phyloP scores from a whole-genome alignment of 2,797 vertebrate species.

The Coranthus polyacanthus region DNA sequence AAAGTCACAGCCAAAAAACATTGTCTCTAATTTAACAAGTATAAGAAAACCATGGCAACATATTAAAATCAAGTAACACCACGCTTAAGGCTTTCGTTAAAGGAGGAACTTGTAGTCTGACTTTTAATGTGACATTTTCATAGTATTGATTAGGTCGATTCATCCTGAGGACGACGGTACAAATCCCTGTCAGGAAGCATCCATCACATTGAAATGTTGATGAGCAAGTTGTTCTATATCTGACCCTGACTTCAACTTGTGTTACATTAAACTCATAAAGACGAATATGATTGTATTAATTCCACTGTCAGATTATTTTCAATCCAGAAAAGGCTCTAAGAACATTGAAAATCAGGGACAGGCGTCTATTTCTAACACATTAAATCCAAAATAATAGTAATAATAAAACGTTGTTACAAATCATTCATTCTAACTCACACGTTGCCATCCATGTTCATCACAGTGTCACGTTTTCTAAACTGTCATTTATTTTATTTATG shows the following conservation, averaged over 20 bases:
- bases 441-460: too few species aligned
- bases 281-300: background rate
- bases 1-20: conserved; percentile 30
- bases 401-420: too few species aligned
- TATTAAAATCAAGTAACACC: conserved; percentile 29
- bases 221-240: background rate
- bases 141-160: background rate
- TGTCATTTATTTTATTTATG: too few species aligned
- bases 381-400: background rate
- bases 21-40: conserved; percentile 40
- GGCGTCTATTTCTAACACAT: background rate
- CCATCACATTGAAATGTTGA: background rate
- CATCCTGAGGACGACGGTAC: background rate
- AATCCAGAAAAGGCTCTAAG: background rate
- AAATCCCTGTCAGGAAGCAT: background rate
- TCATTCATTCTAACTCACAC: too few species aligned
- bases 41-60: conserved; percentile 20
- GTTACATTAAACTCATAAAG: background rate
- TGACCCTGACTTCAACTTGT: background rate
- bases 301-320: background rate
- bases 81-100: conserved; percentile 51
- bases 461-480: too few species aligned
- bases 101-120: conserved; percentile 21
- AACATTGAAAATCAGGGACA: background rate
- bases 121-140: conserved; percentile 8